Base-by-base conservation (phyloP, 1,140 invertebrate species). In the Aplysia californica region DNA sequence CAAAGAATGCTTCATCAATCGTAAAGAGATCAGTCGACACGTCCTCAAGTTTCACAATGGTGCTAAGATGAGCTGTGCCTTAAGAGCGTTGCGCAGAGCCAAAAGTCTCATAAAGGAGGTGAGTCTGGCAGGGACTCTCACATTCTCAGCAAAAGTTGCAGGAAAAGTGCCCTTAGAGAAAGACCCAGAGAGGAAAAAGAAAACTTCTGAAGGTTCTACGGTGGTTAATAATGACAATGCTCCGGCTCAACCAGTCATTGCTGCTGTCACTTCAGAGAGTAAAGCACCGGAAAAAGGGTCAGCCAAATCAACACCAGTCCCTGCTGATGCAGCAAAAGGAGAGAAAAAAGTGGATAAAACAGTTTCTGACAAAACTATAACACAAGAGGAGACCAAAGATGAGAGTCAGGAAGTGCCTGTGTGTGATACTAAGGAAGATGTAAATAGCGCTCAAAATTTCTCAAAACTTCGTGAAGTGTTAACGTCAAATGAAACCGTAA, bases 1-100 rank as follows among this genome's bases (percentile, higher is more conserved):
- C 65, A 71, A 76, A 35, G 77, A 81, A 68, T 78, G 77, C 33
- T 81, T 81, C 55, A 75, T 79, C 3, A 79, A 79, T 36, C 75
- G 80, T 18, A 72, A 74, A 38, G 80, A 81, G 31, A 79, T 81
- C 29, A 71, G 80, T 15, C 56, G 71, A 26, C 80, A 81, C 41
- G 77, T 81, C 20, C 70, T 58, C 0, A 68, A 69, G 26, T n/a
- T 55, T n/a, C 80, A 81, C 39, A 66, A 65, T 23, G 80, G 80
- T 20, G 75, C 71, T 55, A 81, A 81, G 56, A 79, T 81, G 80
- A 81, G 75, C 67, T 81, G 80, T 77, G 78, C 78, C 4, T 61
- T 81, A 31, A 41, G 75, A 33, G 80, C 80, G 6, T 56, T 81
- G 38, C 79, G 71, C 23, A 61, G 71, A 61, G 80, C 80, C n/a